Evolutionary conservation across 1,140 invertebrate species (phyloP), one percentile per base, ranked within the genome.

Genomic region (Diachasma alloeum): DNA sequence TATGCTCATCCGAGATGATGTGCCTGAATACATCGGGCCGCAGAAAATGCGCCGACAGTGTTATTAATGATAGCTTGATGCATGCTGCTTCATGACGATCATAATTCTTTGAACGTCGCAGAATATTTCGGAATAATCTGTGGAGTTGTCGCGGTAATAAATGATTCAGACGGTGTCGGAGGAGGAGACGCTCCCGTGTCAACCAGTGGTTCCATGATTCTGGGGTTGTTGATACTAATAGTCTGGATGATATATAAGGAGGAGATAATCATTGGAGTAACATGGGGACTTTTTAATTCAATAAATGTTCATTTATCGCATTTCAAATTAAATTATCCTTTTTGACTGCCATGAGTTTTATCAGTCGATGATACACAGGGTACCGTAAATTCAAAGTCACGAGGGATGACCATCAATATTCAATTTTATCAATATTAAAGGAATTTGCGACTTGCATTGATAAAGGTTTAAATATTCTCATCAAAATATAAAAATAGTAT

Each of bases 181-280:
- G 85, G 69, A 89, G 79, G 17, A 87, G 56, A 31, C 74, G 74
- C 81, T 89, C 87, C 77, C 81, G 85, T 26, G 37, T 31, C 11
- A 88, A 67, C 88, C 88, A 89, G 39, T 85, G 84, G 6, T 71
- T 72, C 81, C 80, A 84, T 48, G 86, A 74, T 44, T 87, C 83
- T 11, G 71, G 67, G 0, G 85, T 87, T 13, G 75, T 78, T 44
- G 80, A 81, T 39, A 83, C 78, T 74, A 89, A 82, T 75, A 88
- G 79, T 74, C 88, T 89, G 31, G 77, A 36, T 80, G 74, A 75
- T 24, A 76, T 75, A 72, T 56, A 59, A 36, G 19, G 19, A 44
- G 39, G 24, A 37, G n/a, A 53, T 6, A 70, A 74, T 53, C 68
- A 63, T 46, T 42, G 76, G 75, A 63, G 59, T 19, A 46, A 37